Base-by-base conservation (phyloP, 2,888 invertebrate genomes). In the Encarsia formosa region DNA sequence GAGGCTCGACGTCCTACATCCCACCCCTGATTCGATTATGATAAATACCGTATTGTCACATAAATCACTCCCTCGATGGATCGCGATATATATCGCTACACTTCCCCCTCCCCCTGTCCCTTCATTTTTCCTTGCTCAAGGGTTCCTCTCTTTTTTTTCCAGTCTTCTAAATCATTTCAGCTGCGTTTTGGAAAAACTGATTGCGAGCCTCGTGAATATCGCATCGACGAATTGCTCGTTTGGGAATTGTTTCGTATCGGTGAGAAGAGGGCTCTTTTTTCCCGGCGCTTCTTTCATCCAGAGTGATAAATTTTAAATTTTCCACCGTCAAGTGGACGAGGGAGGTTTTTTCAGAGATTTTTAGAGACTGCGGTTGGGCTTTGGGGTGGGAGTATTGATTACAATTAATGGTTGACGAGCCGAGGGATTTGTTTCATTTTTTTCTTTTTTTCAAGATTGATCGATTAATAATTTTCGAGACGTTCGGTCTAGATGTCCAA, bases 21-120 rank as follows among this genome's bases (percentile, higher is more conserved):
- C 38, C 48, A 52, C 49, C 52, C 34, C 54, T 57, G 57, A 57
- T 57, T 57, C 57, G 57, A 57, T 57, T 57, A 57, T 57, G 57
- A 57, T 57, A 57, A 57, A 57, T 57, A 48, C 54, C 54, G 52
- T 54, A 54, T 52, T 57, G 54, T 54, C 57, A 49, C 54, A 57
- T 57, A 57, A 57, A 57, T 57, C 57, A 57, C 56, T 54, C 50
- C 46, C 42, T 45, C 53, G 53, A 50, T 47, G 37, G 44, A 49
- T 49, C 39, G 52, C 45, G 52, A 52, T 52, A 52, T 49, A 46
- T 38, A 24, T 34, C 45, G 15, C 26, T 44, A 16, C 18, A 16
- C 37, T 19, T 8, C 29, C 19, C 32, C n/a, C 41, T 3, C 34
- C 15, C 31, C 19, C 39, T n/a, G 18, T 6, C 9, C 41, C 15